phyloP scores from a whole-genome alignment of 2,797 vertebrate genomes.

The Prunella strophiata region DNA sequence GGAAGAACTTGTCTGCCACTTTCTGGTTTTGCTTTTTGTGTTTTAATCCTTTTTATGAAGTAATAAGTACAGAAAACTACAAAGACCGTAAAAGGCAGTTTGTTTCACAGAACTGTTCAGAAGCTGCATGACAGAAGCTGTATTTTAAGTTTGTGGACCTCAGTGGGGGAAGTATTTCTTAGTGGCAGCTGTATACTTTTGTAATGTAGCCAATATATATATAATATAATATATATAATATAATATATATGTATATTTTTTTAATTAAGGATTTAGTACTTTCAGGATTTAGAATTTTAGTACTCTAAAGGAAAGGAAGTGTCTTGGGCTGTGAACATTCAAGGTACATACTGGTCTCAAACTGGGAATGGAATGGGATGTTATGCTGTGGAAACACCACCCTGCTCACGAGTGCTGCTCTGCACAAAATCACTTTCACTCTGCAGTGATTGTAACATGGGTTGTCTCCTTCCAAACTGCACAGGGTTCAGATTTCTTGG shows the following conservation, averaged over 20 bases:
- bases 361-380: not conserved
- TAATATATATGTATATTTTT: not conserved
- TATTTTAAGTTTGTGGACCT: not conserved
- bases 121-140: not conserved
- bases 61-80: not conserved
- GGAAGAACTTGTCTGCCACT: not conserved
- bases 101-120: not conserved
- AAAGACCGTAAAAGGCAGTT: not conserved
- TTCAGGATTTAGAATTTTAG: not conserved
- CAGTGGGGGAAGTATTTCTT: not conserved
- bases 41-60: not conserved
- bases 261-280: not conserved
- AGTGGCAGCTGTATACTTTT: not conserved
- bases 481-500: not conserved
- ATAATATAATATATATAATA: not conserved
- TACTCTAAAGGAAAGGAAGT: not conserved
- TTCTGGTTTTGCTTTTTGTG: not conserved
- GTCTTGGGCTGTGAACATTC: not conserved
- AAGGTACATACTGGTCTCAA: not conserved
- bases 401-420: not conserved
- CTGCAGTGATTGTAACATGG: not conserved
- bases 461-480: not conserved
- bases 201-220: not conserved
- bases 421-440: not conserved
- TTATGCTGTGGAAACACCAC: rapidly evolving